A percentile compares a stretch with the other conserved stretches of the same genome.
Evolutionary conservation across 2,113 vertebrate genomes (phyloP).

Genomic region (Chascanopsetta lugubris): DNA sequence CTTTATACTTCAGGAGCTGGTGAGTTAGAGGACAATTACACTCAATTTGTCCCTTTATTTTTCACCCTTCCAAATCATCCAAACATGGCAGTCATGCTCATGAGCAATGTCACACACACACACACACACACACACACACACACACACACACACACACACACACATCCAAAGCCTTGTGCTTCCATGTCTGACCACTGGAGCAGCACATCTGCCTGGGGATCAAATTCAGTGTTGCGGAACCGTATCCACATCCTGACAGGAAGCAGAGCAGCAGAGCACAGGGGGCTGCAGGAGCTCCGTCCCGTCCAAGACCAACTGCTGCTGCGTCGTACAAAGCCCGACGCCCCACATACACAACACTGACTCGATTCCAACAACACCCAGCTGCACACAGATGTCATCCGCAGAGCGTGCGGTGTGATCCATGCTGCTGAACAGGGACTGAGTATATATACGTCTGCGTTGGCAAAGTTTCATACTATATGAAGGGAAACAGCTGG

Average conservation of each 20-base stretch:
- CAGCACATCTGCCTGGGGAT: constrained; percentile 76
- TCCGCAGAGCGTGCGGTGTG: too few species aligned
- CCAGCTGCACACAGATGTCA: too few species aligned
- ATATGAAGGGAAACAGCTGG: too few species aligned
- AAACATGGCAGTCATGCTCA: constrained; percentile 30
- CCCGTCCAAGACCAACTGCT: constrained; percentile 61
- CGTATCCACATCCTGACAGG: constrained; percentile 83
- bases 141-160: neutral
- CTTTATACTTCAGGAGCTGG: too few species aligned
- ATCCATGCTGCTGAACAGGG: too few species aligned
- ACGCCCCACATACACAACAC: constrained; percentile 9
- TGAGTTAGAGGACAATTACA: neutral
- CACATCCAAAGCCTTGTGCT: constrained; percentile 20
- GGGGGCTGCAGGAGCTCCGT: constrained; percentile 59
- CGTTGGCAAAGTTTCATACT: too few species aligned
- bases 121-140: constrained; percentile 19
- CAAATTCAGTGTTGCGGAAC: constrained; percentile 82
- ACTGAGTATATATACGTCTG: too few species aligned
- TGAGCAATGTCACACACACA: too few species aligned
- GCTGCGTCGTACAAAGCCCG: too few species aligned
- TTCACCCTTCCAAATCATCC: constrained; percentile 7
- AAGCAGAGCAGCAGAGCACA: constrained; percentile 77
- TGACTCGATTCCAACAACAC: too few species aligned
- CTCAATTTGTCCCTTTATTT: neutral
- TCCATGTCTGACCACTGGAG: constrained; percentile 65